phyloP scores from a whole-genome alignment of 2,888 invertebrate genomes.

The Sesia apiformis region DNA sequence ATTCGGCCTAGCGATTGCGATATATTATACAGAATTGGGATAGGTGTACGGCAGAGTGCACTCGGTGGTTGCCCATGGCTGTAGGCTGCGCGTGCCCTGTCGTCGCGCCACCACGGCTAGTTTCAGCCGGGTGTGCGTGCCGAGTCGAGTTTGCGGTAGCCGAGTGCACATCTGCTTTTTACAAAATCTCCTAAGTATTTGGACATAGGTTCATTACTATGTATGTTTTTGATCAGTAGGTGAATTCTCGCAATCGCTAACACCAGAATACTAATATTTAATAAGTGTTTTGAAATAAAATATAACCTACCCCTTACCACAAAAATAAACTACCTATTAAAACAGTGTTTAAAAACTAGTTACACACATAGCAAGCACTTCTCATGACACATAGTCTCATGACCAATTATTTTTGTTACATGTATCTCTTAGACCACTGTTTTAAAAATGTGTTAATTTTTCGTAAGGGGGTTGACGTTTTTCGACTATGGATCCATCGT shows the following conservation, averaged over 20 bases:
- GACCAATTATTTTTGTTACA: too few species aligned
- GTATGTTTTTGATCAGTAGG: too few species aligned
- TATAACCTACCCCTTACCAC: too few species aligned
- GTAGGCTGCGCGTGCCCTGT: constrained; percentile 47
- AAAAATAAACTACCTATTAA: too few species aligned
- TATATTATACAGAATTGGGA: constrained; percentile 2
- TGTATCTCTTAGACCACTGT: too few species aligned
- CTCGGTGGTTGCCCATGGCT: constrained; percentile 59
- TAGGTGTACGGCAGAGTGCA: constrained; percentile 29
- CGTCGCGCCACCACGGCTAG: constrained; percentile 25
- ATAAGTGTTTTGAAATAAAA: background rate
- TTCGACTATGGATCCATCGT: background rate
- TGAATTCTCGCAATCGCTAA: constrained; percentile 21
- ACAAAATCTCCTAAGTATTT: background rate
- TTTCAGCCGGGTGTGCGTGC: constrained; percentile 19
- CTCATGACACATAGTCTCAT: too few species aligned
- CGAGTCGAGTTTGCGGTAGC: constrained; percentile 39
- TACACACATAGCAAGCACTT: too few species aligned
- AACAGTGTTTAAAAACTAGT: too few species aligned
- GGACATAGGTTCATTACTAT: background rate
- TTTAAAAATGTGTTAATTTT: too few species aligned
- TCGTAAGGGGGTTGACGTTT: too few species aligned
- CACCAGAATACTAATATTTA: constrained; percentile 14
- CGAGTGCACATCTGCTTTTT: constrained; percentile 34
- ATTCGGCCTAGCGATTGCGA: constrained; percentile 24